Evolutionary conservation across 2,113 vertebrate genomes (phyloP).

Genomic region (Odontophorus gujanensis): DNA sequence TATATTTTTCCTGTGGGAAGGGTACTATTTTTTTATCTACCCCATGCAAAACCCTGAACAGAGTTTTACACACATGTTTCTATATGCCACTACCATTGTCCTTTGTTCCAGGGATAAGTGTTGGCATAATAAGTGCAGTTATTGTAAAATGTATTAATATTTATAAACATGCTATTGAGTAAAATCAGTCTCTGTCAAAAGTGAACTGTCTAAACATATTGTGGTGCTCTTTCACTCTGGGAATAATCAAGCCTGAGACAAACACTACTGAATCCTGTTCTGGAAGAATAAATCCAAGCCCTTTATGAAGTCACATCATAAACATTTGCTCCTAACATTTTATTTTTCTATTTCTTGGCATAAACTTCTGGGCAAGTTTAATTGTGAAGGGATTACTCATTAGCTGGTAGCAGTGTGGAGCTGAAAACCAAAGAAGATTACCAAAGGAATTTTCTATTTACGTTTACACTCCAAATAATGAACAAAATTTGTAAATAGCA

Average conservation of each 20-base stretch:
- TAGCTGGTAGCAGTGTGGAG: neutral
- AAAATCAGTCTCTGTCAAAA: neutral
- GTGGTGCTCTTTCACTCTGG: neutral
- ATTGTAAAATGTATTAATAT: neutral
- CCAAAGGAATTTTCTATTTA: neutral
- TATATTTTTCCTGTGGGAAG: neutral
- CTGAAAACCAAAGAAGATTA: neutral
- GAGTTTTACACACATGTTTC: neutral
- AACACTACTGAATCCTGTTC: neutral
- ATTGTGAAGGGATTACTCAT: neutral
- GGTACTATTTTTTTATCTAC: neutral
- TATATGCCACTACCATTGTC: neutral
- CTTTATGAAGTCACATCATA: neutral
- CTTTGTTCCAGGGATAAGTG: slow-evolving; percentile 28
- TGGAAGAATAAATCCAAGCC: neutral
- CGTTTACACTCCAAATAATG: neutral
- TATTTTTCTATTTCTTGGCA: slow-evolving; percentile 31
- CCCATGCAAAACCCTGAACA: neutral
- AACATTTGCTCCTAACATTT: neutral
- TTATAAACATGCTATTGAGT: neutral
- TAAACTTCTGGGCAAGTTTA: neutral
- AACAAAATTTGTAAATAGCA: neutral
- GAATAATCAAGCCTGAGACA: neutral
- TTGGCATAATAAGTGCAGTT: neutral
- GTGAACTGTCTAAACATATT: neutral